phyloP scores from a whole-genome alignment of 2,113 vertebrate genomes.

The Lates calcarifer region DNA sequence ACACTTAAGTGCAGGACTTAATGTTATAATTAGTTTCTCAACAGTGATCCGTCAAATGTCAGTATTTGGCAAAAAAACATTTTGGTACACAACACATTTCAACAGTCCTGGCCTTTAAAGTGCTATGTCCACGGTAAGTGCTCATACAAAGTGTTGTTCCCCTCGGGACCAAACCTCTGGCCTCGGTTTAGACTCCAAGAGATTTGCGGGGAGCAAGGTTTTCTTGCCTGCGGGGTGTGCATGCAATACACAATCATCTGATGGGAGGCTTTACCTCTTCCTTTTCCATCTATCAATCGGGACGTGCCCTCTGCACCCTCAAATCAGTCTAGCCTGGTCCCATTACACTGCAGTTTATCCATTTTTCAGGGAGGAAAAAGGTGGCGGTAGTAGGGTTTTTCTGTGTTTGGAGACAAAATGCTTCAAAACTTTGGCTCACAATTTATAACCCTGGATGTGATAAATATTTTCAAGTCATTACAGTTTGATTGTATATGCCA shows the following conservation, averaged over 20 bases:
- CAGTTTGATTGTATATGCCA: neutral
- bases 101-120: slow-evolving; percentile 57
- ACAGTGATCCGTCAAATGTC: neutral
- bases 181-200: slow-evolving; percentile 71
- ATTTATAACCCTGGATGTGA: neutral
- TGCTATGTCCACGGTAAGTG: slow-evolving; percentile 73
- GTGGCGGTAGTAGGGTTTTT: slow-evolving; percentile 24
- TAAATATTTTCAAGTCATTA: neutral
- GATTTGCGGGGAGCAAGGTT: slow-evolving; percentile 68
- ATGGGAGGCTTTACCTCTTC: slow-evolving; percentile 63
- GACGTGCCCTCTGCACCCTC: slow-evolving; percentile 72
- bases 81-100: slow-evolving; percentile 47
- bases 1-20: neutral
- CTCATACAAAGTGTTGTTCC: slow-evolving; percentile 69
- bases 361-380: slow-evolving; percentile 39
- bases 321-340: slow-evolving; percentile 68
- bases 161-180: slow-evolving; percentile 69
- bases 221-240: slow-evolving; percentile 54
- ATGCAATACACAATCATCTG: slow-evolving; percentile 64
- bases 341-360: slow-evolving; percentile 70
- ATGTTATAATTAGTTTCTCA: slow-evolving; percentile 14
- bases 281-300: slow-evolving; percentile 73
- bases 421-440: slow-evolving; percentile 11
- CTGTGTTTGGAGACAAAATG: slow-evolving; percentile 29
- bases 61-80: slow-evolving; percentile 28